Conservation (phyloP, 2,888 invertebrate species). For the Diarsia dahlii region DNA sequence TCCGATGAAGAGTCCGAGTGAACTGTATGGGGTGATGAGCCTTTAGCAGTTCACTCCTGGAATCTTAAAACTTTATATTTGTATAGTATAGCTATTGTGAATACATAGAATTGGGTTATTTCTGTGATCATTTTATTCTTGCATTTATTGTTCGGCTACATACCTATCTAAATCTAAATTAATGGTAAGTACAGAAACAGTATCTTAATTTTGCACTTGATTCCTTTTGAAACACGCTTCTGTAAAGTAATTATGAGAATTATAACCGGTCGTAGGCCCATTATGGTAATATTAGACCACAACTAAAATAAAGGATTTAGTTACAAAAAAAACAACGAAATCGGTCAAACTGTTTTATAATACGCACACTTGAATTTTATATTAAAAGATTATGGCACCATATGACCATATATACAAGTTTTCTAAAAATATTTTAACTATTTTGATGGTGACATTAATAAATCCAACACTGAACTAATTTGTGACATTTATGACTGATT, state of each 20-base stretch:
- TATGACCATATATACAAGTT: not conserved
- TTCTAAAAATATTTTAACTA: not conserved
- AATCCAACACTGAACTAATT: slow-evolving; percentile 14
- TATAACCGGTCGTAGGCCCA: not conserved
- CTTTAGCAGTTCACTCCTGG: not conserved
- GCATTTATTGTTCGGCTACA: slow-evolving; percentile 39
- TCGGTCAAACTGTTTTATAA: not conserved
- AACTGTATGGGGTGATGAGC: not conserved
- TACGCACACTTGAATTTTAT: not conserved
- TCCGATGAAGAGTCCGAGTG: not conserved
- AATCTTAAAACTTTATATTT: not conserved
- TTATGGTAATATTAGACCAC: not conserved
- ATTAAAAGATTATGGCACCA: not conserved
- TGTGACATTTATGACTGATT: slow-evolving; percentile 53
- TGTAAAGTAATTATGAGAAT: slow-evolving; percentile 5
- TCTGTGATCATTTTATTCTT: slow-evolving; percentile 28
- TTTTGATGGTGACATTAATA: not conserved
- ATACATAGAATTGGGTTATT: slow-evolving; percentile 1
- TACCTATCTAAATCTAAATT: not conserved
- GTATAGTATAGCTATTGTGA: not conserved
- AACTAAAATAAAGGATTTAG: not conserved
- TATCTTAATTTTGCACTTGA: not conserved
- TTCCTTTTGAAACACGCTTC: slow-evolving; percentile 9
- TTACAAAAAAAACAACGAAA: not conserved
- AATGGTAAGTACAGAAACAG: not conserved